phyloP scores from a whole-genome alignment of 2,797 vertebrate species.

The Sebastes iracundus region DNA sequence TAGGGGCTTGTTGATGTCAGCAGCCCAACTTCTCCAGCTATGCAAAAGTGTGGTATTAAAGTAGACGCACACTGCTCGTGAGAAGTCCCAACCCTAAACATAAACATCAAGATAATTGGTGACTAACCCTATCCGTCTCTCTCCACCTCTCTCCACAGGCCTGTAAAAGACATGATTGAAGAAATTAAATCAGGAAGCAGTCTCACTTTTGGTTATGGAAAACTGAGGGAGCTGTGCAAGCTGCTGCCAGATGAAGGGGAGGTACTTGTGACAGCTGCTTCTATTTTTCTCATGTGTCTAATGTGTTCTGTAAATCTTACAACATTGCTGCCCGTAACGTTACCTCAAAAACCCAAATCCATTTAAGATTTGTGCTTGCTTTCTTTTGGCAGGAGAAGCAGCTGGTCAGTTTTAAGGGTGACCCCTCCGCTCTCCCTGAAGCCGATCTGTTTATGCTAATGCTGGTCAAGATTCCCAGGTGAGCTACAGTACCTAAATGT shows the following conservation, averaged over 20 bases:
- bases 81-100: not conserved
- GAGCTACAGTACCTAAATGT: constrained; percentile 21
- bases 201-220: constrained; percentile 78
- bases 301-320: not conserved
- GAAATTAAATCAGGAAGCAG: constrained; percentile 78
- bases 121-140: not conserved
- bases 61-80: not conserved
- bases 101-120: constrained; percentile 16
- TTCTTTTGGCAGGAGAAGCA: constrained; percentile 72
- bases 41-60: constrained; percentile 3
- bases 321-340: not conserved
- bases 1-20: constrained; percentile 36
- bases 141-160: constrained; percentile 65
- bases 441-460: constrained; percentile 86
- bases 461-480: constrained; percentile 84
- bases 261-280: constrained; percentile 60
- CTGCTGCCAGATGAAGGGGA: constrained; percentile 85
- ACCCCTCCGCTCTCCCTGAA: constrained; percentile 77
- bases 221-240: constrained; percentile 83
- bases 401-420: constrained; percentile 77
- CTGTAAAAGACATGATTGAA: constrained; percentile 77
- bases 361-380: not conserved
- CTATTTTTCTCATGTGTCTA: not conserved
- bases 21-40: not conserved
- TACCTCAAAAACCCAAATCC: not conserved